These are phyloP conservation scores for Hyles lineata DNA, from an alignment of 2,888 invertebrate species.

Conservation along the genomic window DNA sequence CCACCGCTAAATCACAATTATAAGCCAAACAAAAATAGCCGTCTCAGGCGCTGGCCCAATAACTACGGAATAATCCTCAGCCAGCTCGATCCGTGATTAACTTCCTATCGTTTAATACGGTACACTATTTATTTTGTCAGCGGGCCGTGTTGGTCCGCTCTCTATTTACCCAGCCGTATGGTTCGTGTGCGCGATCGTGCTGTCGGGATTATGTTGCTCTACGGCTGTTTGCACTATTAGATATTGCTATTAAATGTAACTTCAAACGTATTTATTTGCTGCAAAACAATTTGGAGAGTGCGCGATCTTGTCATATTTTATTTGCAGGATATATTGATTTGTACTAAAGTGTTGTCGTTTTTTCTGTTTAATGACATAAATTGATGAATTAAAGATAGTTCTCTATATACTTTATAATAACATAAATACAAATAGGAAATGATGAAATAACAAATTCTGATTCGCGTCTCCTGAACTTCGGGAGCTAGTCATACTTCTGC, in stretches of 20 bases:
- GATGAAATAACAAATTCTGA: too few species aligned
- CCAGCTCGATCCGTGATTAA: constrained; percentile 8
- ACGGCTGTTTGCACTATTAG: constrained; percentile 18
- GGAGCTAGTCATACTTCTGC: too few species aligned
- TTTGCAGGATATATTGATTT: background rate
- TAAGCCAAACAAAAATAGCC: constrained; percentile 8
- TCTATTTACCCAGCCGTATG: constrained; percentile 31
- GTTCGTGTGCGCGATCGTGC: constrained; percentile 33
- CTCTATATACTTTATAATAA: too few species aligned
- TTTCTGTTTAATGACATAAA: background rate
- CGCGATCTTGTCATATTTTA: background rate
- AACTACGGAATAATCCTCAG: background rate
- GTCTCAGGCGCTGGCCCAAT: background rate
- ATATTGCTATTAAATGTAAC: constrained; percentile 2
- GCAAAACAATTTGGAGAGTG: background rate
- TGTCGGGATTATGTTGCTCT: constrained; percentile 35
- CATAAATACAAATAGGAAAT: too few species aligned
- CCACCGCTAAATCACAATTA: background rate
- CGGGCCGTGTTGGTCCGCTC: constrained; percentile 26
- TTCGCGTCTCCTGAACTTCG: too few species aligned
- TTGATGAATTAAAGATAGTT: too few species aligned
- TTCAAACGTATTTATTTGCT: constrained; percentile 16
- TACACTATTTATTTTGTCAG: constrained; percentile 31
- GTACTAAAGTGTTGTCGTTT: background rate
- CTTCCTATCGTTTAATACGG: constrained; percentile 28